Evolutionary conservation across 2,888 invertebrate genomes (phyloP).

Genomic region (Tetranychus piercei): DNA sequence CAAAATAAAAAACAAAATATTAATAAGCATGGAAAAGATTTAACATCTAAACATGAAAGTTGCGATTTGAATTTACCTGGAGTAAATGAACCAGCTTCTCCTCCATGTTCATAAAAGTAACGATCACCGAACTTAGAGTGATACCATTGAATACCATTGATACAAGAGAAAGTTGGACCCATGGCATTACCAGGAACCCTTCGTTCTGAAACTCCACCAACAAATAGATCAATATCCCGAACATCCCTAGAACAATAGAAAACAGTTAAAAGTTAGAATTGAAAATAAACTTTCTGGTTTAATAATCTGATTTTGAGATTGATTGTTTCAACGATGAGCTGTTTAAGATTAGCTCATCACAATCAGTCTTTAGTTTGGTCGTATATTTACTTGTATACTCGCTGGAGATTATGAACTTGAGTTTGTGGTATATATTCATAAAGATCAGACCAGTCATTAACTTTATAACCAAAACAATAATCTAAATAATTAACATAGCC

Average conservation of each 20-base stretch:
- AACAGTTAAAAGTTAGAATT: neutral
- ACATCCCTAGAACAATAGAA: slow-evolving; percentile 37
- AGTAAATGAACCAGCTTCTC: slow-evolving; percentile 14
- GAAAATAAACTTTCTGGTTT: neutral
- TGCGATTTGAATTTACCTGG: neutral
- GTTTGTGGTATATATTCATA: slow-evolving; percentile 16
- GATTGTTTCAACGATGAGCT: too few species aligned
- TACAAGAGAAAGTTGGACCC: slow-evolving; percentile 63
- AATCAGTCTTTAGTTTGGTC: neutral
- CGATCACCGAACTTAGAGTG: slow-evolving; percentile 13
- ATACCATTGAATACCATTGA: slow-evolving; percentile 56
- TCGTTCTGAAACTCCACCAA: slow-evolving; percentile 61
- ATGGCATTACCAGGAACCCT: slow-evolving; percentile 54
- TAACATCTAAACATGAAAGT: neutral
- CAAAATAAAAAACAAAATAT: neutral
- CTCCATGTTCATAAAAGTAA: slow-evolving; percentile 15
- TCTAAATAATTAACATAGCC: slow-evolving; percentile 21
- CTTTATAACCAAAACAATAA: slow-evolving; percentile 18
- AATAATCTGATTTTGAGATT: too few species aligned
- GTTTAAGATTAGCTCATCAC: too few species aligned
- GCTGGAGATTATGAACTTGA: slow-evolving; percentile 13
- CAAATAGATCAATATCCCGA: slow-evolving; percentile 69
- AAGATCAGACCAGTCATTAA: slow-evolving; percentile 19
- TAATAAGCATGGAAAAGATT: neutral
- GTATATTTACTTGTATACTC: slow-evolving; percentile 15